Evolutionary conservation across 2,113 vertebrate genomes (phyloP), one percentile per base, ranked within the genome.

Genomic region (Fulica atra): DNA sequence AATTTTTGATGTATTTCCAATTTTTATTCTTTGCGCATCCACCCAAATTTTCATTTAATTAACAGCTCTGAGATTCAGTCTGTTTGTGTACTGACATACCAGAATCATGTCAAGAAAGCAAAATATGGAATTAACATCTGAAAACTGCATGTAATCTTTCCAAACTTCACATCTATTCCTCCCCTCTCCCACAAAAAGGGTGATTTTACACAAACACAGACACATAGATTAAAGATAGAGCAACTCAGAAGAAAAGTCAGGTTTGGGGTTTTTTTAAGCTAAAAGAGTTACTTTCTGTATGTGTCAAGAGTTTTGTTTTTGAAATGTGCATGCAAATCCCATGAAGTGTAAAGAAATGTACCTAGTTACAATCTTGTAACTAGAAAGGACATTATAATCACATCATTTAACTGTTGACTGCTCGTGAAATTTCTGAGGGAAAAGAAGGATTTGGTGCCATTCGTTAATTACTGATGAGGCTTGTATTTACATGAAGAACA

Each of bases 61-160:
- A 80, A 38, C 91, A 91, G 83, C 81, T 93, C 80, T 60, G 25
- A 93, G 81, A 86, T 71, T 92, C 86, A 70, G 91, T 95, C 89
- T 84, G 78, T 92, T 93, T 64, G 1, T 81, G 69, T 68, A 91
- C 28, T 85, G 78, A 89, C 54, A 70, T 33, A 88, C 64, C 86
- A 95, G 89, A 81, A 86, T 82, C 87, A 71, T 54, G 86, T 91
- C 88, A 74, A 50, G 61, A 92, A 96, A 96, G 89, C 72, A 93
- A 91, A 85, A 90, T 54, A 78, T 28, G 71, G 61, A 68, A 81
- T 36, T 80, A 64, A 38, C 4, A 5, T 71, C 64, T 88, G 73
- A 83, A 88, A 46, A 44, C 7, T 64, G 16, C 38, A 56, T 17
- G 33, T 25, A 73, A 33, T 72, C 74, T 69, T 60, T 35, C 29